These are phyloP conservation scores for Lepidocyrtinus sp. DNA, from an alignment of 2,888 invertebrate species.

Conservation along the genomic window DNA sequence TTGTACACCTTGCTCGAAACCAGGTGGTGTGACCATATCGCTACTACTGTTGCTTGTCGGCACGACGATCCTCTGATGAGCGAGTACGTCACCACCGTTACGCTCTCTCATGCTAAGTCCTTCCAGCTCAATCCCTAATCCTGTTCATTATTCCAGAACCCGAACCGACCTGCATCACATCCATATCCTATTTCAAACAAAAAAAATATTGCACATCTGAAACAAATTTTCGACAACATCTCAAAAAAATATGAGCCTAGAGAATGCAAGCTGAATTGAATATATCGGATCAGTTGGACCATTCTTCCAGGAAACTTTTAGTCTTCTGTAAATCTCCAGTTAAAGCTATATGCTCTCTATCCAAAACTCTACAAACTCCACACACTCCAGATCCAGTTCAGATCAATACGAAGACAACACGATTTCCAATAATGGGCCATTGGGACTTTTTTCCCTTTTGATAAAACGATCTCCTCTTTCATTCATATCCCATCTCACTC, in stretches of 20 bases:
- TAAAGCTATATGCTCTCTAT: no score
- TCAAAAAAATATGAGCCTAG: no score
- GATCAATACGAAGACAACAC: no score
- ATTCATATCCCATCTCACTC: no score
- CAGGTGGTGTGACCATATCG: conserved; percentile 67
- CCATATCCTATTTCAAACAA: not conserved
- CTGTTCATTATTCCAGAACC: conserved; percentile 44
- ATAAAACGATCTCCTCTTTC: conserved; percentile 23
- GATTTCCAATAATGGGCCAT: conserved; percentile 60
- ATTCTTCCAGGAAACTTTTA: no score
- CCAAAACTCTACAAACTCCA: no score
- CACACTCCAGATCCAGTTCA: no score
- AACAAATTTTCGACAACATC: no score
- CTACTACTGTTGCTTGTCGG: conserved; percentile 42
- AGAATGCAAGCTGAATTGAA: no score
- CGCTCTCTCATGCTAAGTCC: conserved; percentile 69
- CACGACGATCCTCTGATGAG: conserved; percentile 33
- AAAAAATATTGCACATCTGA: not conserved
- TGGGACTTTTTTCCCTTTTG: conserved; percentile 31
- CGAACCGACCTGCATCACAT: conserved; percentile 22
- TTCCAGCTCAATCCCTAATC: conserved; percentile 62
- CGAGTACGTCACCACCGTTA: conserved; percentile 46
- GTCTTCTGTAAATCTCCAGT: no score
- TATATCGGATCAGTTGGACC: no score
- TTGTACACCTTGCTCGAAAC: conserved; percentile 30